These are phyloP conservation scores for Hypomesus transpacificus DNA, from an alignment of 2,113 vertebrate genomes.

Conservation along the genomic window DNA sequence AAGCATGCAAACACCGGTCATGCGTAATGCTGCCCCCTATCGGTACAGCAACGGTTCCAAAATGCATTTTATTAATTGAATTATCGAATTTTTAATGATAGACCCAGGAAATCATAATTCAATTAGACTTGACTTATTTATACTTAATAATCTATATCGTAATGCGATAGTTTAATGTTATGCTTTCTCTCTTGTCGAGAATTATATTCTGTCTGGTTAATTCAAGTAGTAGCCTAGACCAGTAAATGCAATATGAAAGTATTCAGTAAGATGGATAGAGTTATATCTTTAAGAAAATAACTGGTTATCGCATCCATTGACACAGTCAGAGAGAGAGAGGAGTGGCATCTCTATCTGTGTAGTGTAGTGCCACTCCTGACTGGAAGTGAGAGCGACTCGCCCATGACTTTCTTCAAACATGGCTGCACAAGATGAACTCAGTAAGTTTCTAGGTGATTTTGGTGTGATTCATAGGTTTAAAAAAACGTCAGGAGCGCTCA, in stretches of 20 bases:
- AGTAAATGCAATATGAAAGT: neutral
- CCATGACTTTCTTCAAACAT: slow-evolving; percentile 65
- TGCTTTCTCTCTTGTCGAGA: neutral
- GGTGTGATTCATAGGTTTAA: neutral
- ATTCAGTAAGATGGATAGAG: too few species aligned
- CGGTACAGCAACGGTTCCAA: neutral
- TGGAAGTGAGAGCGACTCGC: slow-evolving; percentile 34
- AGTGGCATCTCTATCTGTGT: slow-evolving; percentile 7
- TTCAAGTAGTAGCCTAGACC: neutral
- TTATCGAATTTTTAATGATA: neutral
- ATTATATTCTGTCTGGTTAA: neutral
- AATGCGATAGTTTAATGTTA: neutral
- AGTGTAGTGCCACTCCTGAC: slow-evolving; percentile 39
- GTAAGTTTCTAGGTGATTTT: slow-evolving; percentile 72
- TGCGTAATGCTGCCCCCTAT: neutral
- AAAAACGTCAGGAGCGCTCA: neutral
- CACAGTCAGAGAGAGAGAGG: neutral
- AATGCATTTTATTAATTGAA: neutral
- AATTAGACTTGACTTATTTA: neutral
- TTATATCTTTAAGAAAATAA: too few species aligned
- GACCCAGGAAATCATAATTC: too few species aligned
- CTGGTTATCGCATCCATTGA: neutral
- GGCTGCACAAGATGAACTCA: slow-evolving; percentile 81
- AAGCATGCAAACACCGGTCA: neutral
- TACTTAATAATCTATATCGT: neutral